These are phyloP conservation scores for Minunthozetes semirufus DNA, from an alignment of 2,888 invertebrate genomes.

Conservation along the genomic window DNA sequence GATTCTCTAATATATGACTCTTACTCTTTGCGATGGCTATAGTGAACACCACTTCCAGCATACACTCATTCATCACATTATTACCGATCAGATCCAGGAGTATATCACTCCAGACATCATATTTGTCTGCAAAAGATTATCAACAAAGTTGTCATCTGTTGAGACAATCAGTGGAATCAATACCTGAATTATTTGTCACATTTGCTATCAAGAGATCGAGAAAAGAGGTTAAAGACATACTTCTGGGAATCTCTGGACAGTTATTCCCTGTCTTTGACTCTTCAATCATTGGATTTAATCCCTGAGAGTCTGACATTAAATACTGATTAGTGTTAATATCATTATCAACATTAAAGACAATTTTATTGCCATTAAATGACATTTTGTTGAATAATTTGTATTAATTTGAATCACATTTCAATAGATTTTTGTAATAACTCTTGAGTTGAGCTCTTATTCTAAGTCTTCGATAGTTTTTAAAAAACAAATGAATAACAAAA, in stretches of 20 bases:
- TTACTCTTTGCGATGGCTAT: background rate
- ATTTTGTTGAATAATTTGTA: no score
- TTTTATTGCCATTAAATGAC: background rate
- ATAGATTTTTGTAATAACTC: no score
- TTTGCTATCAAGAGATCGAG: background rate
- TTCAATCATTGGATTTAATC: no score
- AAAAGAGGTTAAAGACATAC: background rate
- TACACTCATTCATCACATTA: background rate
- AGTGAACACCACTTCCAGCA: background rate
- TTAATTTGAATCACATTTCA: no score
- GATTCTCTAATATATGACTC: background rate
- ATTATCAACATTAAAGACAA: background rate
- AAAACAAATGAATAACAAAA: no score
- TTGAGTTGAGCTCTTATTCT: no score
- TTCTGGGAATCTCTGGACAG: background rate
- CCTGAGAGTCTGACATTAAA: no score
- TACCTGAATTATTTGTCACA: constrained; percentile 4
- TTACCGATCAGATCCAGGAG: background rate
- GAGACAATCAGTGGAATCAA: background rate
- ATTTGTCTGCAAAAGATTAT: background rate
- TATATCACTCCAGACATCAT: background rate
- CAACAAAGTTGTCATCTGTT: background rate
- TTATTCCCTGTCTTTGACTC: background rate
- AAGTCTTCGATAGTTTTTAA: no score
- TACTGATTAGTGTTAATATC: no score